These are phyloP conservation scores for Drosophila limbata DNA, from an alignment of 2,888 invertebrate genomes.

Conservation along the genomic window DNA sequence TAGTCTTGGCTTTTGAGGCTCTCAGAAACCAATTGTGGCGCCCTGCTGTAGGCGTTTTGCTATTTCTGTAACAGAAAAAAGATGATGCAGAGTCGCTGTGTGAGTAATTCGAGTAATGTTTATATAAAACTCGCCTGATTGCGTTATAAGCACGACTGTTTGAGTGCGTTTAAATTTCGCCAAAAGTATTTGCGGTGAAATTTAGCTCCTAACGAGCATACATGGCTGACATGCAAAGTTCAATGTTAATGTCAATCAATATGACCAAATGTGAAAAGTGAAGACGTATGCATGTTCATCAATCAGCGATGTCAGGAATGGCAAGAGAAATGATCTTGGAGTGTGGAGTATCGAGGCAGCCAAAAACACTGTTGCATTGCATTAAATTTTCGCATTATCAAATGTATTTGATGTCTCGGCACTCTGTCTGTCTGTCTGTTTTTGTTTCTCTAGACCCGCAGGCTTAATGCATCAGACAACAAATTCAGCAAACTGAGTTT, in stretches of 20 bases:
- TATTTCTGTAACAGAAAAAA: constrained; percentile 6
- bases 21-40: constrained; percentile 22
- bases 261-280: constrained; percentile 54
- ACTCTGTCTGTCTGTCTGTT: constrained; percentile 17
- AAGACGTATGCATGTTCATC: constrained; percentile 51
- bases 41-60: constrained; percentile 24
- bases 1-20: constrained; percentile 15
- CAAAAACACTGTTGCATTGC: constrained; percentile 42
- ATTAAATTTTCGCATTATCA: constrained; percentile 52
- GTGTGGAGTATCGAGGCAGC: constrained; percentile 5
- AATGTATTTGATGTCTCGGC: constrained; percentile 56
- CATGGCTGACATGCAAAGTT: constrained; percentile 60
- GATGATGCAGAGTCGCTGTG: not conserved
- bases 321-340: constrained; percentile 27
- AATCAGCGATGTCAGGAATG: constrained; percentile 58
- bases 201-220: constrained; percentile 22
- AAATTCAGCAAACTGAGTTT: constrained; percentile 41
- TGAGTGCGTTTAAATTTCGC: constrained; percentile 37
- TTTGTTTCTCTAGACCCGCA: constrained; percentile 6
- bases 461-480: constrained; percentile 22
- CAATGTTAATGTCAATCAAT: constrained; percentile 77
- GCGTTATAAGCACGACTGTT: constrained; percentile 25
- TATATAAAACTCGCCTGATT: constrained; percentile 47
- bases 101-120: constrained; percentile 36
- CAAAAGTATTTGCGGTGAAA: constrained; percentile 68